These are phyloP conservation scores for Grammomys dolichurus DNA, from an alignment of 2,113 vertebrate genomes.

Conservation along the genomic window DNA sequence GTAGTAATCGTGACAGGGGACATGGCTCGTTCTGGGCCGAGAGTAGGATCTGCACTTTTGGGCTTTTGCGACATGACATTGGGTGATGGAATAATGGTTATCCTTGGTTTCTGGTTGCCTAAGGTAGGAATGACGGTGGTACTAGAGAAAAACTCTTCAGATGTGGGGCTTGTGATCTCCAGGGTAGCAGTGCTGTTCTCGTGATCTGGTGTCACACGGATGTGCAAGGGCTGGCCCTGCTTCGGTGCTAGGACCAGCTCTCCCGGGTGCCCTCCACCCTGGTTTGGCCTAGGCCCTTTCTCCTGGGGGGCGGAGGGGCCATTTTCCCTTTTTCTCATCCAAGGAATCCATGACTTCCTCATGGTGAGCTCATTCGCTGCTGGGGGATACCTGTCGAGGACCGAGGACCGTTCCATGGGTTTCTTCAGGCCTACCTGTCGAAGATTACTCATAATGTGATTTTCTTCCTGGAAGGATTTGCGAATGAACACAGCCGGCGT, in stretches of 20 bases:
- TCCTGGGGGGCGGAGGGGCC: conserved; percentile 85
- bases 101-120: conserved; percentile 94
- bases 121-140: conserved; percentile 96
- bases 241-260: conserved; percentile 91
- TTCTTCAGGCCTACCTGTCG: conserved; percentile 93
- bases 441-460: conserved; percentile 97
- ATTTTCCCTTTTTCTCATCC: conserved; percentile 94
- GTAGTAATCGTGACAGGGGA: conserved; percentile 97
- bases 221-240: conserved; percentile 94
- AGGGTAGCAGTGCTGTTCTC: conserved; percentile 94
- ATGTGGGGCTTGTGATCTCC: conserved; percentile 95
- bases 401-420: conserved; percentile 89
- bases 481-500: conserved; percentile 95
- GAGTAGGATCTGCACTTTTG: conserved; percentile 82
- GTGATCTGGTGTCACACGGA: conserved; percentile 95
- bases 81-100: conserved; percentile 96
- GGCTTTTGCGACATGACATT: conserved; percentile 87
- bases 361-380: conserved; percentile 90
- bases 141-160: conserved; percentile 96
- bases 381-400: conserved; percentile 94
- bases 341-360: conserved; percentile 94
- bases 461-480: conserved; percentile 96
- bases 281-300: conserved; percentile 85
- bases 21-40: conserved; percentile 89
- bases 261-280: conserved; percentile 80